phyloP scores from a whole-genome alignment of 2,113 vertebrate species.

The Camelus dromedarius region DNA sequence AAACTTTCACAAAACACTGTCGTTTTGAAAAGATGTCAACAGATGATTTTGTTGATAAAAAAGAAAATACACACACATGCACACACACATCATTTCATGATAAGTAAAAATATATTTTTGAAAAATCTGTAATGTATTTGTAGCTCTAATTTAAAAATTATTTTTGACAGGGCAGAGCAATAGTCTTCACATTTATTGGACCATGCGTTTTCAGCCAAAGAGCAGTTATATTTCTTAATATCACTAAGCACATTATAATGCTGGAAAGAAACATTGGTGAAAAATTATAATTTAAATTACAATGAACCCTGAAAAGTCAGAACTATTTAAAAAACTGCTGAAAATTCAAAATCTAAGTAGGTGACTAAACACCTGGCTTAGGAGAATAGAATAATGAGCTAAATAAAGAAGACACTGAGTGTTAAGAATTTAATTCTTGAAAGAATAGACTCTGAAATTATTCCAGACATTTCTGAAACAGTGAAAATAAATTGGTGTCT shows the following conservation, averaged over 20 bases:
- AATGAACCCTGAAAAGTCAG: slow-evolving; percentile 51
- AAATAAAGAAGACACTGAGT: slow-evolving; percentile 40
- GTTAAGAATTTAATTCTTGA: slow-evolving; percentile 42
- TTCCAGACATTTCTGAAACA: not conserved
- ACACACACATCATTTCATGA: not conserved
- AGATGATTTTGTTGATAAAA: not conserved
- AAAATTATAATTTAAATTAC: slow-evolving; percentile 71
- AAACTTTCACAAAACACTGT: not conserved
- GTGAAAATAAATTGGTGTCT: not conserved
- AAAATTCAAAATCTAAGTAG: slow-evolving; percentile 66
- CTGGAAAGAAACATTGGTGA: slow-evolving; percentile 54
- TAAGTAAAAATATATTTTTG: not conserved
- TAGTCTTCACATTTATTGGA: slow-evolving; percentile 35
- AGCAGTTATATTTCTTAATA: slow-evolving; percentile 71
- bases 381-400: not conserved
- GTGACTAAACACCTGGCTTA: slow-evolving; percentile 43
- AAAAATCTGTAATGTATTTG: not conserved
- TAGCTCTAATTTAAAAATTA: slow-evolving; percentile 3
- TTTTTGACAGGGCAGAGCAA: slow-evolving; percentile 4
- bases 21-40: not conserved
- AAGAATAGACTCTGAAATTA: slow-evolving; percentile 47
- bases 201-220: slow-evolving; percentile 59
- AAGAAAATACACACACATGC: not conserved
- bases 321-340: slow-evolving; percentile 69
- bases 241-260: slow-evolving; percentile 58